Evolutionary conservation across 2,113 vertebrate genomes (phyloP).

Genomic region (Taxidea taxus): DNA sequence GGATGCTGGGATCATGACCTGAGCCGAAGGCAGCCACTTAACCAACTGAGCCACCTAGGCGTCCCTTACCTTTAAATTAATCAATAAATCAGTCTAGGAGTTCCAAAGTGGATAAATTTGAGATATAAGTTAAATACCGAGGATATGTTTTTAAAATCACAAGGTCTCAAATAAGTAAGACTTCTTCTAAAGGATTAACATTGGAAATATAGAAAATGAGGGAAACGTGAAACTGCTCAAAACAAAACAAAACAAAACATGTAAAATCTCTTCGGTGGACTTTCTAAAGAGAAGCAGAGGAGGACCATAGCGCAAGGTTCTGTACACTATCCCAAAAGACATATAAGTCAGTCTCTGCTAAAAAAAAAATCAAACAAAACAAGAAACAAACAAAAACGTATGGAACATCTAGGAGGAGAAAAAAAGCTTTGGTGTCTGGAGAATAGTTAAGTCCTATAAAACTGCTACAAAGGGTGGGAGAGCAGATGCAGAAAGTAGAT

Average conservation of each 20-base stretch:
- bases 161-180: background rate
- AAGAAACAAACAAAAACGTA: background rate
- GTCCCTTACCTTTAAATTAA: background rate
- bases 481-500: background rate
- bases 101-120: background rate
- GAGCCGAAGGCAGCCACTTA: no score
- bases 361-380: background rate
- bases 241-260: background rate
- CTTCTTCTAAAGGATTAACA: background rate
- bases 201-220: background rate
- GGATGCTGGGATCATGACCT: no score
- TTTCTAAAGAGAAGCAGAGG: background rate
- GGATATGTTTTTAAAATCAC: background rate
- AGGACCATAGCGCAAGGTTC: background rate
- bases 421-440: background rate
- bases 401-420: background rate
- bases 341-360: background rate
- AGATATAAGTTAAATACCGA: background rate
- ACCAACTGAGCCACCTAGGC: no score
- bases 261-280: background rate
- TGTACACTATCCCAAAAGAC: background rate
- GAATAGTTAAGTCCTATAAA: background rate
- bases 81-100: background rate
- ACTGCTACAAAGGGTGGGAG: background rate
- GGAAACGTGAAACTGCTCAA: background rate